Evolutionary conservation across 2,888 invertebrate genomes (phyloP), one percentile per base, ranked within the genome.

Genomic region (Drosophila anceps): DNA sequence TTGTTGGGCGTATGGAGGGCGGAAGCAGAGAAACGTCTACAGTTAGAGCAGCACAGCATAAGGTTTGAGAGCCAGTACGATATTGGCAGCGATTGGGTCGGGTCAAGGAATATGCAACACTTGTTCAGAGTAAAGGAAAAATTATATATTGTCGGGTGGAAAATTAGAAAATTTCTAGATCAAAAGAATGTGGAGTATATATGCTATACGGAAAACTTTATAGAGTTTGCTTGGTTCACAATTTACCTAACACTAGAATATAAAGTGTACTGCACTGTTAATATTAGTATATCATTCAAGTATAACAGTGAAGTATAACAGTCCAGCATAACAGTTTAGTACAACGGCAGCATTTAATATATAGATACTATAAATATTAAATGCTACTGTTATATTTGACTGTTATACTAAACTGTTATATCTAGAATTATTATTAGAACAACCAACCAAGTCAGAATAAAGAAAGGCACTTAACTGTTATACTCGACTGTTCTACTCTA

Each of bases 21-120:
- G 13, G n/a, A 27, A 39, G 15, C 27, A 27, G 37, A 44, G 55
- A 18, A 57, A 31, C n/a, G 9, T 24, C 27, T n/a, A 53, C 18
- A 33, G 51, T 71, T 55, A 10, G 29, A 70, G 69, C 73, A 71
- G 77, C 66, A 61, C 44, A 76, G 60, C 65, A 62, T 20, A 60
- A 31, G 53, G 43, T 78, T 73, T 58, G 31, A 41, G 61, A 61
- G 58, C 13, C 37, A 58, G 12, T 50, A 10, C 1, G n/a, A 31
- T n/a, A 31, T 48, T 48, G n/a, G 5, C 18, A 20, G 15, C 12
- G 18, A 33, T 31, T 13, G 31, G 13, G 31, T 12, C 7, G 50
- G 18, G 43, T 43, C 43, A 43, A 2, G 20, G 12, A 43, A 43
- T 20, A 18, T 6, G n/a, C 39, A 39, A n/a, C 0, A 20, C 2